Evolutionary conservation across 2,797 vertebrate species (phyloP).

Genomic region (Peromyscus nudipes): DNA sequence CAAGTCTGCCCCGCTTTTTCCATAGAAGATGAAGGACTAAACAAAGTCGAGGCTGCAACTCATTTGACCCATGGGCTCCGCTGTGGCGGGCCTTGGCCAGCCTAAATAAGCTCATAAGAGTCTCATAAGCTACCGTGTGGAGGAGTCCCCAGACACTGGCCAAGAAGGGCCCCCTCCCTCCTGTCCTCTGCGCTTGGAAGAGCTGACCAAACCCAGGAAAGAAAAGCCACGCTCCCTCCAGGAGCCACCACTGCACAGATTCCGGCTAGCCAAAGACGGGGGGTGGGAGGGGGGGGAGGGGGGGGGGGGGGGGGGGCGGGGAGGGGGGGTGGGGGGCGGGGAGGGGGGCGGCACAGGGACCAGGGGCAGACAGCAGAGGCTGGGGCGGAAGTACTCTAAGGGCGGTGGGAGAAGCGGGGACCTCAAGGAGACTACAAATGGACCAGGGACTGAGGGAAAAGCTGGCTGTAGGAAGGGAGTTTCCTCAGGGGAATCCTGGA

Average conservation of each 20-base stretch:
- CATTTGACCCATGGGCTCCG: not conserved
- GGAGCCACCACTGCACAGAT: not conserved
- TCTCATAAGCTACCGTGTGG: not conserved
- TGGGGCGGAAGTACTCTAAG: too few relatives aligned
- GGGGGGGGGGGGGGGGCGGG: too few relatives aligned
- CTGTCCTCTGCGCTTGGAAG: not conserved
- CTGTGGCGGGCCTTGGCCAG: not conserved
- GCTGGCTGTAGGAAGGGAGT: too few relatives aligned
- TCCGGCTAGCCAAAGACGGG: too few relatives aligned
- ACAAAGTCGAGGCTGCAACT: not conserved
- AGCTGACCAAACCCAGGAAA: not conserved
- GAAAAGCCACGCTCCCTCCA: not conserved
- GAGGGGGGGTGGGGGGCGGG: too few relatives aligned
- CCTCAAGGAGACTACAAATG: not conserved
- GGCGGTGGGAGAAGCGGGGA: not conserved
- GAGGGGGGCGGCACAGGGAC: too few relatives aligned
- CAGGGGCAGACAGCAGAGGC: not conserved
- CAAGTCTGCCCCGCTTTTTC: not conserved
- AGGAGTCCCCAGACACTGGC: not conserved
- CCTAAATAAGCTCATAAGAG: not conserved
- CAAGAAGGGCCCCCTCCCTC: not conserved
- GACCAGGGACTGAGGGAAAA: not conserved
- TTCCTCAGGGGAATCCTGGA: not conserved
- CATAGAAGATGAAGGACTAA: not conserved
- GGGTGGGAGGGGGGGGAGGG: too few relatives aligned